Evolutionary conservation across 2,888 invertebrate genomes (phyloP), one percentile per base, ranked within the genome.

Genomic region (Eristalinus sepulchralis): DNA sequence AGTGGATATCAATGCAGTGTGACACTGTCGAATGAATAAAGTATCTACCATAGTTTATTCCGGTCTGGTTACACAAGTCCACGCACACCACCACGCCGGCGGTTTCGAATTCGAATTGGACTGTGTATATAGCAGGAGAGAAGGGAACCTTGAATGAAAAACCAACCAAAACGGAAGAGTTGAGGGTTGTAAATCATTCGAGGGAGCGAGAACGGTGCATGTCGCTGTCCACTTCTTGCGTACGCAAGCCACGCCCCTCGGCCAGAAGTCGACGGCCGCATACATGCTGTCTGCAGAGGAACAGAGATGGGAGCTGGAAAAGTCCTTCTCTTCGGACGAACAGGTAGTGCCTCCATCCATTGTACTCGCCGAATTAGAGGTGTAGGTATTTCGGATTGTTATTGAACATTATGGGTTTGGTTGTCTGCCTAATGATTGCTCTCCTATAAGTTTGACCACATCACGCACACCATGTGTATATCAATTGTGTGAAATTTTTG

Each of bases 171-270:
- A 84, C 84, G 87, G 83, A 88, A 88, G 88, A 85, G 83, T 82
- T 83, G 80, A 83, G 86, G 88, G 88, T 88, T 88, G 89, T 89
- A 89, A 89, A 89, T 89, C 89, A 89, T 88, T 75, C 73, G 88
- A n/a, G n/a, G 8, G 83, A 89, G 68, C 24, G 75, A 83, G 73
- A 75, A 1, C 22, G 13, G 22, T 0, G n/a, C 11, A 53, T 89
- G 8, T n/a, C 73, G 70, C 79, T 70, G 31, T 89, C 88, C 33
- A 89, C 70, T 88, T 88, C 62, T 82, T 11, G 9, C 81, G 10
- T 36, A 72, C 2, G 5, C 13, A 53, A 71, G 72, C 80, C 88
- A 88, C 72, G 67, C 70, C 81, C 62, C 59, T 9, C 0, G 0
- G 80, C 57, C 6, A 77, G 71, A 82, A 79, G 67, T 73, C 71